phyloP scores from a whole-genome alignment of 2,113 vertebrate species.

The Mustela lutreola region DNA sequence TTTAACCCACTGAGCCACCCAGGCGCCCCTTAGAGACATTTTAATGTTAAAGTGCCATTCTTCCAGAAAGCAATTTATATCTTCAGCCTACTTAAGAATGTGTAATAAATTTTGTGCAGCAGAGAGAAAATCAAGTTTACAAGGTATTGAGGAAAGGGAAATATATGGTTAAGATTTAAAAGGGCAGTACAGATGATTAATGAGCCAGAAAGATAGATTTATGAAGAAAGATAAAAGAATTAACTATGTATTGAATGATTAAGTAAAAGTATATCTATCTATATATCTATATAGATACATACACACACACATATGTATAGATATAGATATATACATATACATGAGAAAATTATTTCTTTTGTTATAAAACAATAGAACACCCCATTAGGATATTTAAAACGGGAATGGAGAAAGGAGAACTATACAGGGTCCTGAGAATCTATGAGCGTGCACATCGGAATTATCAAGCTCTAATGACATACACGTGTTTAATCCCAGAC shows the following conservation, averaged over 20 bases:
- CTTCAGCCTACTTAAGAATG: conserved; percentile 63
- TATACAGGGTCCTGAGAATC: neutral
- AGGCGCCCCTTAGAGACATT: conserved; percentile 16
- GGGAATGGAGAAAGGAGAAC: neutral
- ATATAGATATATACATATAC: neutral
- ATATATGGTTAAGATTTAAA: conserved; percentile 32
- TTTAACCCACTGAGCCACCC: no score
- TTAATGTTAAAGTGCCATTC: conserved; percentile 43
- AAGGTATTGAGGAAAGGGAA: conserved; percentile 46
- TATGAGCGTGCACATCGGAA: neutral
- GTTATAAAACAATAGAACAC: neutral
- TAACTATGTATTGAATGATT: conserved; percentile 50
- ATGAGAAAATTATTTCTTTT: conserved; percentile 5
- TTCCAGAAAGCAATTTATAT: conserved; percentile 66
- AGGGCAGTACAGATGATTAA: conserved; percentile 60
- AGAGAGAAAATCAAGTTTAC: conserved; percentile 56
- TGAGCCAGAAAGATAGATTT: conserved; percentile 58
- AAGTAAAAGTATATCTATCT: neutral
- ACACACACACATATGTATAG: no score
- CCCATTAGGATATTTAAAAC: neutral
- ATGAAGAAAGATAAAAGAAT: conserved; percentile 63
- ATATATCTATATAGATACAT: neutral
- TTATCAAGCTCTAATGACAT: neutral
- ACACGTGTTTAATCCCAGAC: neutral
- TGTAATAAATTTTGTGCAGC: conserved; percentile 68